A percentile compares a stretch with the other conserved stretches of the same genome.
Evolutionary conservation across 2,888 invertebrate genomes (phyloP).

Genomic region (Nasonovia ribisnigri): DNA sequence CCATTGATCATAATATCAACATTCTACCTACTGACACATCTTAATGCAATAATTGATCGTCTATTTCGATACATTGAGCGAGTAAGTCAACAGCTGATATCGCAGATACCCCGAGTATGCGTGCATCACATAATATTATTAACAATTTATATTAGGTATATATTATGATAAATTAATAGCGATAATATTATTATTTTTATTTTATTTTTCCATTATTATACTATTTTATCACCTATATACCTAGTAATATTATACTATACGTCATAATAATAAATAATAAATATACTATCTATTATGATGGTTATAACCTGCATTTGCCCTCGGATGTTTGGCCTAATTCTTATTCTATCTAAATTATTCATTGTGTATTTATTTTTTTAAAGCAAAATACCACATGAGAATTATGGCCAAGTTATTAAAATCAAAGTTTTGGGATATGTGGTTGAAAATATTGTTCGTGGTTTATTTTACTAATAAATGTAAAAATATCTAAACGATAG

Average conservation of each 20-base stretch:
- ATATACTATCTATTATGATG: neutral
- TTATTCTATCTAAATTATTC: neutral
- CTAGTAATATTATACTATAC: neutral
- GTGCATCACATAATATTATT: neutral
- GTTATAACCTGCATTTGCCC: neutral
- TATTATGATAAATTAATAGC: neutral
- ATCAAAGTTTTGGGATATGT: neutral
- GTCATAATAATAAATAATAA: neutral
- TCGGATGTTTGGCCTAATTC: slow-evolving; percentile 16
- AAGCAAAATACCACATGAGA: too few species aligned
- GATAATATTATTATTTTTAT: neutral
- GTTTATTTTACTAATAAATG: neutral
- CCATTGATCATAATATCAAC: neutral
- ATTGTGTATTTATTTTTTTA: too few species aligned
- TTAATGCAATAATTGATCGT: neutral
- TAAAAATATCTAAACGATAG: neutral
- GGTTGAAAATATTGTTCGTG: neutral
- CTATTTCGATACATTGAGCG: neutral
- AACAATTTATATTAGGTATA: neutral
- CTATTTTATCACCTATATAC: neutral
- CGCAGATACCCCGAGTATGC: neutral
- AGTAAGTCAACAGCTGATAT: neutral
- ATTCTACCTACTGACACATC: neutral
- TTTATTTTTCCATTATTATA: neutral
- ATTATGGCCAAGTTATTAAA: neutral